Base-by-base conservation (phyloP, 2,113 vertebrate species). In the Neopipo cinnamomea region DNA sequence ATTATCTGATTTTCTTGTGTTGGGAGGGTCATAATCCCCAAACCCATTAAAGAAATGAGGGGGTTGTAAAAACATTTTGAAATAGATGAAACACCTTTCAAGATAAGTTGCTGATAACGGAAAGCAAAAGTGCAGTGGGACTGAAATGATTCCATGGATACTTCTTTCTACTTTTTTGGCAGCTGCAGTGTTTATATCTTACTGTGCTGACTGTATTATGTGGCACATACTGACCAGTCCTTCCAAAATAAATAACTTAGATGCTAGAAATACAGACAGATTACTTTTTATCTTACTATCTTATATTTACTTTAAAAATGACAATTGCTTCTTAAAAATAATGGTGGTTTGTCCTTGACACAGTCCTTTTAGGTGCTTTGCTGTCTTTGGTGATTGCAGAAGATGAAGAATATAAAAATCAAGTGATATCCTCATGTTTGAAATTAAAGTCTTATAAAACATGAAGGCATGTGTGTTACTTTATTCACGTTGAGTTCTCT, bases 71-170 rank as follows among this genome's bases (percentile, higher is more conserved):
- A 95, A 42, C 30, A 78, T 89, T 94, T 91, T 71, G 8, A 89
- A 94, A 89, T 82, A 68, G 61, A 87, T 95, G 61, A 75, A 94
- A 94, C 66, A 91, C 81, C 52, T 93, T 93, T 89, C 33, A 72
- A 35, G 73, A 25, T 49, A 85, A 93, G 33, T 31, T 77, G 78
- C 66, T 86, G 35, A 58, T 75, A 75, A 68, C 35, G 42, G 33
- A 81, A 87, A 78, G 70, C 35, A 72, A 59, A 89, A 89, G 24
- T 49, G 46, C 42, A 81, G 14, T 28, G 73, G 58, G 52, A 35
- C 47, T 61, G 62, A 78, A 84, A 67, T 55, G 21, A 85, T 78
- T 78, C 70, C 25, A 31, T 83, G 37, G 37, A 46, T 91, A 56
- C 27, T 76, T 90, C 44, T 23, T 56, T 28, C 47, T 62, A 42